Evolutionary conservation across 2,888 invertebrate species (phyloP).

Genomic region (Steinernema carpocapsae): DNA sequence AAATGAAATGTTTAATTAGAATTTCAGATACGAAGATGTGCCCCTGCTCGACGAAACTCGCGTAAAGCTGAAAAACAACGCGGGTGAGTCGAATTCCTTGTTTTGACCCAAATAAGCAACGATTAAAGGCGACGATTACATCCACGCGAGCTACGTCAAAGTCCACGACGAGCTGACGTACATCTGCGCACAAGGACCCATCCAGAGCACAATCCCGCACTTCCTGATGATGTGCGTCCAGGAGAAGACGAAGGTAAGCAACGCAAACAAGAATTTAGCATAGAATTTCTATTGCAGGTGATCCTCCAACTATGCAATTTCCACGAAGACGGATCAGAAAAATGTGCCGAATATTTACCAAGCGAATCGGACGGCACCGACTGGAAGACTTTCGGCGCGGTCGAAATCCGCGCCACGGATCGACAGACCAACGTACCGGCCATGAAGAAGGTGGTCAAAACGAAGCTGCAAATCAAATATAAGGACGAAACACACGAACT

Average conservation of each 20-base stretch:
- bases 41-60: constrained; percentile 44
- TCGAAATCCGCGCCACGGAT: constrained; percentile 41
- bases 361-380: constrained; percentile 33
- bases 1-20: background rate
- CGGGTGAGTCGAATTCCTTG: constrained; percentile 20
- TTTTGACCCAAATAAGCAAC: background rate
- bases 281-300: constrained; percentile 31
- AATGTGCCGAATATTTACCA: constrained; percentile 43
- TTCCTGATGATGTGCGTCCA: constrained; percentile 57
- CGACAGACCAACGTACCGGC: constrained; percentile 38
- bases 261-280: background rate
- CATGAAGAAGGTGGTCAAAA: constrained; percentile 42
- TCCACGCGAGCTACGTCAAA: constrained; percentile 45
- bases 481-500: constrained; percentile 27
- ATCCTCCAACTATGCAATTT: constrained; percentile 46
- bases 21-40: constrained; percentile 44
- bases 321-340: constrained; percentile 44
- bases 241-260: constrained; percentile 41
- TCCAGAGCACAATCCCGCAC: constrained; percentile 48
- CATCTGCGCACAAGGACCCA: constrained; percentile 57
- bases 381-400: constrained; percentile 36
- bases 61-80: constrained; percentile 40
- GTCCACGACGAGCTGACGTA: constrained; percentile 42
- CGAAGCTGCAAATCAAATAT: constrained; percentile 40
- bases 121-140: constrained; percentile 44